Evolutionary conservation across 2,113 vertebrate species (phyloP).

Genomic region (Symphodus melops): DNA sequence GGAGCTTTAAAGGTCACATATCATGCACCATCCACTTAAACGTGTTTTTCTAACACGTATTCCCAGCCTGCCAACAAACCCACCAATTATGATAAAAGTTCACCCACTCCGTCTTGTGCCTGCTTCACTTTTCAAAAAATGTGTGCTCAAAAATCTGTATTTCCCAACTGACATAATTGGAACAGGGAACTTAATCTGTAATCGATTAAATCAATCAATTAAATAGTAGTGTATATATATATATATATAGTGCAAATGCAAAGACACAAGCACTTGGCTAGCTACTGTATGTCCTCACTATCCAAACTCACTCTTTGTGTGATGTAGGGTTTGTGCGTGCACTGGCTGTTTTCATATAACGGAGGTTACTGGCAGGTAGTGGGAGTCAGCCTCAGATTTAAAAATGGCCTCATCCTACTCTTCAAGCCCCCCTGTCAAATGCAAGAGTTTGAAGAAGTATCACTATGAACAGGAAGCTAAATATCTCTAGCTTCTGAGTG

Average conservation of each 20-base stretch:
- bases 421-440: slow-evolving; percentile 44
- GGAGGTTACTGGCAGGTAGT: slow-evolving; percentile 44
- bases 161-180: too few species aligned
- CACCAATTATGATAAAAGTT: too few species aligned
- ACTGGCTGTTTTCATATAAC: slow-evolving; percentile 21
- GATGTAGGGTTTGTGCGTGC: not conserved
- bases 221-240: not conserved
- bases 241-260: not conserved
- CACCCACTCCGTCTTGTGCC: too few species aligned
- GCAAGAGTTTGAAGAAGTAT: slow-evolving; percentile 56
- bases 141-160: too few species aligned
- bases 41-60: too few species aligned
- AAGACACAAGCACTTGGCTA: not conserved
- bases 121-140: too few species aligned
- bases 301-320: not conserved
- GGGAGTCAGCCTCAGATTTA: slow-evolving; percentile 47
- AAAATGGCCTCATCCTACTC: slow-evolving; percentile 51
- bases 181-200: too few species aligned
- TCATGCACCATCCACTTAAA: too few species aligned
- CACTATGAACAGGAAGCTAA: slow-evolving; percentile 38
- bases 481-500: slow-evolving; percentile 40
- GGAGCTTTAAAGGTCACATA: too few species aligned
- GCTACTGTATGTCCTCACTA: not conserved
- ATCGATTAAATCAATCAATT: too few species aligned
- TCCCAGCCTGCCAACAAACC: too few species aligned